These are phyloP conservation scores for Macrophya annulata DNA, from an alignment of 2,888 invertebrate species.

Conservation along the genomic window DNA sequence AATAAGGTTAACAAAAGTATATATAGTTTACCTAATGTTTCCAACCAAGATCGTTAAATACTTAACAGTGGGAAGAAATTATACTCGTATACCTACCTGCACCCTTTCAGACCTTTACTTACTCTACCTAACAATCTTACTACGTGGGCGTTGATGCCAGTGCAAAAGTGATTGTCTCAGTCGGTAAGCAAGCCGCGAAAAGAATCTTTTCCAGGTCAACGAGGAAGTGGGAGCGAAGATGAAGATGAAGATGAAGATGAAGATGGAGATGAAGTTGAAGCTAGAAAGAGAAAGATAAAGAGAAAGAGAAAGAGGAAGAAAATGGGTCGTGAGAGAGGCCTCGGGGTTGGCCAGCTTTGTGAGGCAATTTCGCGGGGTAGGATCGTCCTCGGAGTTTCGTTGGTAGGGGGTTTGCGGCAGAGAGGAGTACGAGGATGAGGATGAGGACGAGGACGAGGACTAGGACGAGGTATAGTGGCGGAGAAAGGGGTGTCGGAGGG, in stretches of 20 bases:
- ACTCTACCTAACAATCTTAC: not conserved
- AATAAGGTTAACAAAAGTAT: not conserved
- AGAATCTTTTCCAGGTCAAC: constrained; percentile 33
- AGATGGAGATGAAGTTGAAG: constrained; percentile 20
- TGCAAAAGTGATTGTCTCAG: constrained; percentile 13
- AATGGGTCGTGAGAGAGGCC: not conserved
- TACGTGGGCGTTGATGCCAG: constrained; percentile 4
- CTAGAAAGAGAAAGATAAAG: not conserved
- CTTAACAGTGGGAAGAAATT: constrained; percentile 1
- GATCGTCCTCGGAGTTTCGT: constrained; percentile 28
- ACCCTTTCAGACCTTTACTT: not conserved
- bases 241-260: not conserved
- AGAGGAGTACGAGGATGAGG: not conserved
- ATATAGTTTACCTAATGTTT: constrained; percentile 20
- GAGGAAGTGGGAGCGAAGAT: not conserved
- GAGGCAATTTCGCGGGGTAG: constrained; percentile 43
- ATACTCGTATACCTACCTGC: not conserved
- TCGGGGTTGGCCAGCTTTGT: constrained; percentile 31
- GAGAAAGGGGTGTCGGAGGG: constrained; percentile 56
- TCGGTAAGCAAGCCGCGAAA: constrained; percentile 1
- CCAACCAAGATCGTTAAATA: constrained; percentile 10
- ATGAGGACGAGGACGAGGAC: constrained; percentile 8
- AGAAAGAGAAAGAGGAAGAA: not conserved
- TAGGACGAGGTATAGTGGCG: not conserved
- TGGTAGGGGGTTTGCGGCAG: constrained; percentile 7